Conservation (phyloP, 2,113 vertebrate genomes). For the Phoxinus phoxinus region DNA sequence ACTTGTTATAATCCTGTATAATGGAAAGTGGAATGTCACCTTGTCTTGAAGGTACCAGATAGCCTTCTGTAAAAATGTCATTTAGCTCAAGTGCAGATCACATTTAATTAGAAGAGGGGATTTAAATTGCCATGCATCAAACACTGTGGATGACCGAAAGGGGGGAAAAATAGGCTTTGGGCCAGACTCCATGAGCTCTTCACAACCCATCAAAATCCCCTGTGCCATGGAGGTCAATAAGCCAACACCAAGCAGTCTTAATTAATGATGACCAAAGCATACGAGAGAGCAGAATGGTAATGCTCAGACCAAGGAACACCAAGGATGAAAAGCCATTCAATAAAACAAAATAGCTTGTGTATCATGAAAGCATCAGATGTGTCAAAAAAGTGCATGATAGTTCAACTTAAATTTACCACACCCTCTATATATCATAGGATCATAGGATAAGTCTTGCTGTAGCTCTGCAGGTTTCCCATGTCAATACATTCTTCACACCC, state of each 20-base stretch:
- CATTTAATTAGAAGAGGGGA: conserved; percentile 84
- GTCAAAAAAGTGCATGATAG: not conserved
- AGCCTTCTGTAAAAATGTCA: conserved; percentile 79
- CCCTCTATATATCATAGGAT: not conserved
- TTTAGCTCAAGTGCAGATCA: conserved; percentile 83
- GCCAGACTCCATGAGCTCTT: conserved; percentile 79
- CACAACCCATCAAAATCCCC: conserved; percentile 80
- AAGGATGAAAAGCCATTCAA: not conserved
- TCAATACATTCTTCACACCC: conserved; percentile 13
- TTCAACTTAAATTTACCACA: conserved; percentile 2
- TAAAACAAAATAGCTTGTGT: not conserved
- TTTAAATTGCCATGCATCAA: conserved; percentile 84
- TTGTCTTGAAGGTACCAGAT: conserved; percentile 81
- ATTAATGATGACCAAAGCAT: conserved; percentile 80
- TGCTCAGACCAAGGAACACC: conserved; percentile 45
- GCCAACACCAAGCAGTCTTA: conserved; percentile 78
- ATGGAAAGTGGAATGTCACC: conserved; percentile 84
- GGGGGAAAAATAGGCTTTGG: conserved; percentile 72
- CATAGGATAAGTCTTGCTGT: not conserved
- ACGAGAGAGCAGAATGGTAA: conserved; percentile 70
- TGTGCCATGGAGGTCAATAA: conserved; percentile 78
- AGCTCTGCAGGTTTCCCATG: conserved; percentile 4
- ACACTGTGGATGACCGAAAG: conserved; percentile 74
- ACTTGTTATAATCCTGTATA: conserved; percentile 81
- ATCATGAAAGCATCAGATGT: not conserved